Conservation (phyloP, 2,888 invertebrate genomes). For the Ypsolopha sequella region DNA sequence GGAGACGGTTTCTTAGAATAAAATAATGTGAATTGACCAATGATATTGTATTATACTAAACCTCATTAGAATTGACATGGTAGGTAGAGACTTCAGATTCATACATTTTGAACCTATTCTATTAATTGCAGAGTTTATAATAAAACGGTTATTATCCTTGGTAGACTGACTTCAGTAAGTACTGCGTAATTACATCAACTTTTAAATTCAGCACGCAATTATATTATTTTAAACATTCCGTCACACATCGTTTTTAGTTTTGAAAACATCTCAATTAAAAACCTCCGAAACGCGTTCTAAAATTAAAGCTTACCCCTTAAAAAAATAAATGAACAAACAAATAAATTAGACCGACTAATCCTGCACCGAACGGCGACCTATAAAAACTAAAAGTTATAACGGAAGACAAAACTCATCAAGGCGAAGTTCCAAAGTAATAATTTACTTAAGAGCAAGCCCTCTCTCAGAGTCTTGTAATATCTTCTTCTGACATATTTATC, state of each 20-base stretch:
- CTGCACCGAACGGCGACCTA: background rate
- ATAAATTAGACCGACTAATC: constrained; percentile 3
- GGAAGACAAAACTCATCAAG: constrained; percentile 48
- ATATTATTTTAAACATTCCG: too few relatives aligned
- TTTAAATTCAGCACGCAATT: too few relatives aligned
- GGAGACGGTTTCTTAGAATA: too few relatives aligned
- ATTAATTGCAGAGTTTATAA: too few relatives aligned
- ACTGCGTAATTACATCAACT: too few relatives aligned
- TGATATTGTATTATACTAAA: too few relatives aligned
- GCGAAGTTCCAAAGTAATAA: constrained; percentile 60
- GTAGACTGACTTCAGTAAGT: too few relatives aligned
- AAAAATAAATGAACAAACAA: background rate
- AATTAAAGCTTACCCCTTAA: background rate
- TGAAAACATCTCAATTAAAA: background rate
- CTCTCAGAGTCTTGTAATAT: constrained; percentile 56
- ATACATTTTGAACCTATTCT: too few relatives aligned
- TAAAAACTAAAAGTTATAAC: constrained; percentile 7
- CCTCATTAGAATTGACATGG: too few relatives aligned
- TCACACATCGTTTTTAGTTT: background rate
- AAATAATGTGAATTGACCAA: too few relatives aligned
- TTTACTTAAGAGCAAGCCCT: constrained; percentile 48
- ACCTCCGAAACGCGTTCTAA: background rate
- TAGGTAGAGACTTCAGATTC: too few relatives aligned
- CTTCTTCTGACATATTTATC: constrained; percentile 67
- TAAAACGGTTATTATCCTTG: too few relatives aligned